These are phyloP conservation scores for Bolborhynchus lineola DNA, from an alignment of 2,113 vertebrate genomes.

Conservation along the genomic window DNA sequence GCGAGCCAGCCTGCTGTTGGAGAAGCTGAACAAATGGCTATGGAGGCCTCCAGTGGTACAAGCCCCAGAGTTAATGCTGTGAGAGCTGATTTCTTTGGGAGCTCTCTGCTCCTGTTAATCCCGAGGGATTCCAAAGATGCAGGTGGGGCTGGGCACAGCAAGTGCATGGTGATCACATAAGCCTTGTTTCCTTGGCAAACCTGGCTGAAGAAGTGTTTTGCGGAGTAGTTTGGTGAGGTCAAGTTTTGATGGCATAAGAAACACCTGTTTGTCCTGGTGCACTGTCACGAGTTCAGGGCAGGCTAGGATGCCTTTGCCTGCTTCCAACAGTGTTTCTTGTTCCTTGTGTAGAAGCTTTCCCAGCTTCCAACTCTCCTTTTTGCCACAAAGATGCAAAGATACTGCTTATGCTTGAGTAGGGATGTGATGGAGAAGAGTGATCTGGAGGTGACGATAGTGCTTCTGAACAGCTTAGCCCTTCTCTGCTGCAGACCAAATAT, in stretches of 20 bases:
- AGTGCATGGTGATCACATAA: background rate
- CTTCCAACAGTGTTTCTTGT: background rate
- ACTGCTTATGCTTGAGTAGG: background rate
- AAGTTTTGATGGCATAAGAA: background rate
- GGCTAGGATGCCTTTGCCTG: background rate
- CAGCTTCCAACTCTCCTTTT: background rate
- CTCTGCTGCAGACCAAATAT: background rate
- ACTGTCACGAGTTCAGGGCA: background rate
- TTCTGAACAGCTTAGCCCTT: background rate
- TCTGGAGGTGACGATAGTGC: background rate
- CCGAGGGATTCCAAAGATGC: background rate
- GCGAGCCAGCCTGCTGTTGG: background rate
- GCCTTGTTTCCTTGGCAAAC: constrained; percentile 23
- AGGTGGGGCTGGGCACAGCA: background rate
- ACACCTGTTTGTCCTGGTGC: background rate
- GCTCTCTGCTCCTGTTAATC: background rate
- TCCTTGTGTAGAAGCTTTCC: background rate
- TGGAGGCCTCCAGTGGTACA: background rate
- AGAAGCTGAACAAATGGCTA: background rate
- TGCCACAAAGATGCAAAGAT: background rate
- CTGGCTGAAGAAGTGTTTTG: background rate
- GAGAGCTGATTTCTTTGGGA: background rate
- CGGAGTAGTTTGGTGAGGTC: background rate
- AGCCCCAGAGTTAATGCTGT: background rate
- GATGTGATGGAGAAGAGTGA: background rate